Conservation (phyloP, 1,140 invertebrate genomes). For the Drosophila melanica region DNA sequence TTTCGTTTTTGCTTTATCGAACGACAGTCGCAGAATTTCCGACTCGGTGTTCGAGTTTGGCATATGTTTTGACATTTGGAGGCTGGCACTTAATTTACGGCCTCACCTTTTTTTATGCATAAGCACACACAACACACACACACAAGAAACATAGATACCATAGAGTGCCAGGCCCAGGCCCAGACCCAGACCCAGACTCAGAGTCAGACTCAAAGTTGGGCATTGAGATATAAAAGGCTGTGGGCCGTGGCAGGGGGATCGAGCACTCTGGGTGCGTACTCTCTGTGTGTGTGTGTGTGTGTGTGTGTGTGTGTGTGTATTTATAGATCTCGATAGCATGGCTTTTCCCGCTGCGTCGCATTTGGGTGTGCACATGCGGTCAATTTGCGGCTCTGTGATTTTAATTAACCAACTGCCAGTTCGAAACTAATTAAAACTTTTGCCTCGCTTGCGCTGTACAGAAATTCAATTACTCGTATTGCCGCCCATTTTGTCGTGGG, state of each 20-base stretch:
- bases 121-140: background rate
- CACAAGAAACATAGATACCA: constrained; percentile 5
- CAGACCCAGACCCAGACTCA: constrained; percentile 30
- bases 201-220: background rate
- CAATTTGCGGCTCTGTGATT: constrained; percentile 29
- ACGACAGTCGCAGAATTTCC: constrained; percentile 46
- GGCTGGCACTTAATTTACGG: constrained; percentile 70
- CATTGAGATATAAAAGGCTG: background rate
- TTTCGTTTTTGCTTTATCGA: constrained; percentile 46
- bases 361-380: constrained; percentile 8
- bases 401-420: constrained; percentile 59
- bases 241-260: background rate
- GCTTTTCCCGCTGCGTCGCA: background rate
- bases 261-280: constrained; percentile 7
- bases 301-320: constrained; percentile 20
- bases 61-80: constrained; percentile 69
- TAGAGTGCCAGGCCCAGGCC: constrained; percentile 21
- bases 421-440: constrained; percentile 64
- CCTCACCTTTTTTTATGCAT: constrained; percentile 48
- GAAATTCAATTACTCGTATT: constrained; percentile 56
- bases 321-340: constrained; percentile 4
- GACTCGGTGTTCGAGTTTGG: constrained; percentile 46
- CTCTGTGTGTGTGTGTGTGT: constrained; percentile 18
- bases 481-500: constrained; percentile 53
- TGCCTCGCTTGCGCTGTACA: constrained; percentile 25